Evolutionary conservation across 2,888 invertebrate genomes (phyloP).

Genomic region (Ceraclea dissimilis): DNA sequence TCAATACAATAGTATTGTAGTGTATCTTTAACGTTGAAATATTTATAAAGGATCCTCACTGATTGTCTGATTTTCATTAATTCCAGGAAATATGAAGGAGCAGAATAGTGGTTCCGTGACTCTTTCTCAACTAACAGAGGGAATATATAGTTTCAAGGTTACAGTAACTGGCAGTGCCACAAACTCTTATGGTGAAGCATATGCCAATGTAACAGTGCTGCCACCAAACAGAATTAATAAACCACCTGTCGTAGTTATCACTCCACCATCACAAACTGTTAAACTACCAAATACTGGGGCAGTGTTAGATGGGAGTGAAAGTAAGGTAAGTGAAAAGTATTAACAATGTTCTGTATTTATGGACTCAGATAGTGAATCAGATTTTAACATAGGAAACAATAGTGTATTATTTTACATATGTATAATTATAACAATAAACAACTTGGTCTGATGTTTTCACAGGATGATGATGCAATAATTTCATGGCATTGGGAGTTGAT

Average conservation of each 20-base stretch:
- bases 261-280: slow-evolving; percentile 77
- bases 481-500: slow-evolving; percentile 91
- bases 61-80: too few species aligned
- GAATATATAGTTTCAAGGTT: slow-evolving; percentile 80
- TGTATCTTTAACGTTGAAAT: background rate
- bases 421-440: background rate
- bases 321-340: slow-evolving; percentile 44
- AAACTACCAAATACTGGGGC: slow-evolving; percentile 85
- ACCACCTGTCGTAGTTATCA: slow-evolving; percentile 78
- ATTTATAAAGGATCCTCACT: slow-evolving; percentile 2
- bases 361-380: too few species aligned
- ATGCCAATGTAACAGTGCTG: slow-evolving; percentile 83
- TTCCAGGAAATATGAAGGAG: slow-evolving; percentile 63
- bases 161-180: slow-evolving; percentile 66
- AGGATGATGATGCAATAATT: slow-evolving; percentile 77
- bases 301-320: slow-evolving; percentile 80
- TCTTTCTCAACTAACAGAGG: slow-evolving; percentile 76
- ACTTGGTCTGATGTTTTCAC: too few species aligned
- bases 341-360: too few species aligned
- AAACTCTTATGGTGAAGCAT: slow-evolving; percentile 69
- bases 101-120: slow-evolving; percentile 80
- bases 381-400: too few species aligned
- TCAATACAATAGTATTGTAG: background rate
- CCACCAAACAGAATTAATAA: slow-evolving; percentile 78
- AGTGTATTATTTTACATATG: too few species aligned